Evolutionary conservation across 2,797 vertebrate genomes (phyloP).

Genomic region (Streptopelia turtur): DNA sequence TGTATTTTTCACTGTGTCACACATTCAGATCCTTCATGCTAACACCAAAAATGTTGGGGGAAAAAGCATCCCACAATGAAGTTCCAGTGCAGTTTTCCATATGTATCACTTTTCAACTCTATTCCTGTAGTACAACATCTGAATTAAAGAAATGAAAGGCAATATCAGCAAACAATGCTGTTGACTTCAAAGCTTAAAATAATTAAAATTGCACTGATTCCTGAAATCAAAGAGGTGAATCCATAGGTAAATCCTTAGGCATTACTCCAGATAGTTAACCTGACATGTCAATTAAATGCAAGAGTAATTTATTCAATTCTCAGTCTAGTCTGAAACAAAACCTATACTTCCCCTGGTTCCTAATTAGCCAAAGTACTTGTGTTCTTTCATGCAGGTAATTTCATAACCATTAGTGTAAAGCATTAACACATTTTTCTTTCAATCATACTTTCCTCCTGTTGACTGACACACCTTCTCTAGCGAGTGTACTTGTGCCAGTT

Average conservation of each 20-base stretch:
- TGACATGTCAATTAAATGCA: conserved; percentile 17
- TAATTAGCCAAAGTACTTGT: conserved; percentile 57
- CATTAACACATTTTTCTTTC: conserved; percentile 63
- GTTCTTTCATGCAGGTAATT: conserved; percentile 63
- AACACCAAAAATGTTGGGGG: background rate
- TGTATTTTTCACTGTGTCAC: background rate
- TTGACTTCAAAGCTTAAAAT: background rate
- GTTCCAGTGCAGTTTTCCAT: background rate
- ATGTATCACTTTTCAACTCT: background rate
- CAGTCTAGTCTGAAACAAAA: conserved; percentile 42
- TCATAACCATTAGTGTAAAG: conserved; percentile 56
- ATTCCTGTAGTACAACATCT: background rate
- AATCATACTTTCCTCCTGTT: conserved; percentile 50
- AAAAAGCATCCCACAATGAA: background rate
- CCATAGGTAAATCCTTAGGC: conserved; percentile 19
- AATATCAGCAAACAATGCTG: background rate
- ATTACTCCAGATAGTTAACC: background rate
- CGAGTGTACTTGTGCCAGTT: conserved; percentile 46
- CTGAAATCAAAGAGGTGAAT: conserved; percentile 35
- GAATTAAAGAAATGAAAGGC: background rate
- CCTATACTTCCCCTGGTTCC: conserved; percentile 42
- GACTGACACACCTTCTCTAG: conserved; percentile 50
- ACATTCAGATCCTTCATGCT: background rate
- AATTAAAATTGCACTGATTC: conserved; percentile 7
- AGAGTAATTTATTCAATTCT: conserved; percentile 48